Evolutionary conservation across 2,888 invertebrate species (phyloP), one percentile per base, ranked within the genome.

Genomic region (Cheilosia soror): DNA sequence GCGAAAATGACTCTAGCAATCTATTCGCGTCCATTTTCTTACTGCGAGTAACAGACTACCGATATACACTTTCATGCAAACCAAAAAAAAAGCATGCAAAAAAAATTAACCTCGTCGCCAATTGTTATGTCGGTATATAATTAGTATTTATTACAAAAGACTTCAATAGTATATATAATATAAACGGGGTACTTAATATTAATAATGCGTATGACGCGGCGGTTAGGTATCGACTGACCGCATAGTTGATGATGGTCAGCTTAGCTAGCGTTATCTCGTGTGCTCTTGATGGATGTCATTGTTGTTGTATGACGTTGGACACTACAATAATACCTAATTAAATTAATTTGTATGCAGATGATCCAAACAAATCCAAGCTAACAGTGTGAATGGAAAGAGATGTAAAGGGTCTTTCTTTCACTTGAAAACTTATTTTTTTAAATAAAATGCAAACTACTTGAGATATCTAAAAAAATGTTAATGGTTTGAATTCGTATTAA

Each of bases 1-100:
- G 47, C 47, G 47, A 47, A 47, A 47, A 47, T 7, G 20, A 47
- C n/a, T 47, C 47, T 15, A 47, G 20, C 20, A 47, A 42, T 42
- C n/a, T n/a, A 42, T 42, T 33, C 31, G n/a, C n/a, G 42, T 11
- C 42, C 13, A 42, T 11, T 40, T 11, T 11, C 42, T n/a, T n/a
- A 42, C 11, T 42, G 42, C 4, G 42, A 42, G n/a, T 42, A 33
- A n/a, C n/a, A n/a, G n/a, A 42, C 13, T n/a, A 42, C 1, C 42
- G 42, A n/a, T 33, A 33, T 6, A 33, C 31, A 42, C 42, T 13
- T 42, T n/a, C 13, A n/a, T 42, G 42, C 42, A n/a, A 29, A 5
- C 29, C n/a, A n/a, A 42, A 42, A 42, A 42, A 42, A 42, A 42
- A 42, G 1, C 33, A 33, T 33, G 33, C 33, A 33, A 33, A 33